Percentiles rank a stretch among this genome's conserved stretches.
Conservation (phyloP, 1,140 invertebrate genomes). For the Melipona quadrifasciata region DNA sequence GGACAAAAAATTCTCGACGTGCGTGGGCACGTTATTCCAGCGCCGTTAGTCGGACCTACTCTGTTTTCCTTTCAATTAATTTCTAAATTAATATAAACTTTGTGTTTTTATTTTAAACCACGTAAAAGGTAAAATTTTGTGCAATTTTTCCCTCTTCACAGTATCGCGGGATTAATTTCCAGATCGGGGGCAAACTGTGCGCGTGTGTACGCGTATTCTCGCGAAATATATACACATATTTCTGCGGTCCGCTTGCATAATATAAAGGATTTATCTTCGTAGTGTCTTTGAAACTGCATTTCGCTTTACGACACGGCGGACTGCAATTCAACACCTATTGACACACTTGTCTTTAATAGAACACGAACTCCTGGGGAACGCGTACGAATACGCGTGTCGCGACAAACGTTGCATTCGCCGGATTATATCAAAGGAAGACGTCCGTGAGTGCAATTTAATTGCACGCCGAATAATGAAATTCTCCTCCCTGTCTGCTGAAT, state of each 20-base stretch:
- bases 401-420: neutral
- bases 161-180: neutral
- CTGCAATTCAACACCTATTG: constrained; percentile 52
- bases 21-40: too few species aligned
- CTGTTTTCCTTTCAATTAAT: too few species aligned
- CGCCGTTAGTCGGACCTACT: too few species aligned
- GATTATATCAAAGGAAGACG: constrained; percentile 29
- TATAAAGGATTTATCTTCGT: constrained; percentile 49
- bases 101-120: too few species aligned
- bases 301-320: constrained; percentile 48
- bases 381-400: neutral
- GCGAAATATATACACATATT: constrained; percentile 42
- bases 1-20: too few species aligned
- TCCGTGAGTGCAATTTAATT: constrained; percentile 23
- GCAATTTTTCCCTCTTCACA: neutral
- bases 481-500: constrained; percentile 19
- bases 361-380: constrained; percentile 21
- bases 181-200: neutral
- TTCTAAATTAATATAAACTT: too few species aligned
- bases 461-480: constrained; percentile 32
- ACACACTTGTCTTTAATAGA: constrained; percentile 53
- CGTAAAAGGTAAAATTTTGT: too few species aligned
- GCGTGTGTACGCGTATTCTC: neutral
- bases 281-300: constrained; percentile 55
- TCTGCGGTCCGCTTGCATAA: constrained; percentile 26